Base-by-base conservation (phyloP, 92 coral and sea anemone genomes). In the Phenganax marumi region DNA sequence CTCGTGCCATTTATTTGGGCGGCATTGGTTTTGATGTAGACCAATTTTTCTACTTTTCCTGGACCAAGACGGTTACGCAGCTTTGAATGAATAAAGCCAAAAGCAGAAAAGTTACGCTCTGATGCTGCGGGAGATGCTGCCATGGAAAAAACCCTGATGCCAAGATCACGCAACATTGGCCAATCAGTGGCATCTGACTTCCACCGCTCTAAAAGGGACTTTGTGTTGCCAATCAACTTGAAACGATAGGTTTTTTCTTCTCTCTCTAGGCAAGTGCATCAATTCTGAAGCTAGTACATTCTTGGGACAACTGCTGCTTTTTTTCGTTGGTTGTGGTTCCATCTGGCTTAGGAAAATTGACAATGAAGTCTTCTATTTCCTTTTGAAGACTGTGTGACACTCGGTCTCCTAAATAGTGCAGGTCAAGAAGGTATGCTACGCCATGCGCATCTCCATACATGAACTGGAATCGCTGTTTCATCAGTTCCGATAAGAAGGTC, bases 371-470 rank as follows among this genome's bases (percentile, higher is more conserved):
- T 54, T 54, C n/a, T n/a, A n/a, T n/a, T n/a, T n/a, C n/a, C n/a
- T n/a, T n/a, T n/a, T n/a, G n/a, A n/a, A n/a, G n/a, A n/a, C n/a
- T n/a, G n/a, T n/a, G n/a, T n/a, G n/a, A n/a, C 60, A 54, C 17
- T 17, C 17, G 60, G 60, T 54, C 17, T 10, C 60, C 60, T 17
- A 54, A 54, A 54, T 54, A 54, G 10, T 17, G 60, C 10, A n/a
- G 17, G 60, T 54, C 60, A n/a, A n/a, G 60, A 54, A 54, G 11
- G 17, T 54, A 54, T 10, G 60, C 60, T 10, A 54, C 60, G 11
- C 60, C 60, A 54, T 54, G 60, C 10, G 60, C 60, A 54, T 54
- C 60, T 17, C 60, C 60, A 54, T 54, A 54, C 60, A 54, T 54
- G 17, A 54, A 10, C 60, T 54, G 60, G 17, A 54, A 54, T 54